Base-by-base conservation (phyloP, 2,113 vertebrate genomes). In the Hemibagrus wyckioides region DNA sequence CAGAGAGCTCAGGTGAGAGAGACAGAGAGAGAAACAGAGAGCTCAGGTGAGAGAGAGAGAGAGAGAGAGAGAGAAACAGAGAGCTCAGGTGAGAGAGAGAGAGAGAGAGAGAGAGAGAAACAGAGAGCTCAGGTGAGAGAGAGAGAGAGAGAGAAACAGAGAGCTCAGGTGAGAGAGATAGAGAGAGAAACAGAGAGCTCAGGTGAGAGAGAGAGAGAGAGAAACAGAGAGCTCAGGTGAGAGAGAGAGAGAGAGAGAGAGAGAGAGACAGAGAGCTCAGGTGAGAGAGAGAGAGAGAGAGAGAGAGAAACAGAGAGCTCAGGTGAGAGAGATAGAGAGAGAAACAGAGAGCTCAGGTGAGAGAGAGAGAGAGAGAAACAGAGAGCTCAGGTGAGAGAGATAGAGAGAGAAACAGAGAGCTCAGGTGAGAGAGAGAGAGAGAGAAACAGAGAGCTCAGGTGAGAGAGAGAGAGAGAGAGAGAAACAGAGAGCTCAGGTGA, bases 391-490 rank as follows among this genome's bases (percentile, higher is more conserved):
- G n/a, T n/a, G n/a, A 17, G 50, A 69, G 30, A 30, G 14, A 17
- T 14, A 36, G 30, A 69, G 33, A 14, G 59, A 61, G 25, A 69
- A 15, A 69, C 4, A 69, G 65, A 69, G n/a, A 67, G 11, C 2
- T 10, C 2, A 6, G 28, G 59, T 28, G 25, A 63, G 25, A 63
- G 59, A 1, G 10, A 15, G 56, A 57, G 56, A 56, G 15, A 56
- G 97, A 67, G 97, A 99, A 97, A 87, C 97, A 99, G 92, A 96
- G 97, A 92, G 96, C 96, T 6, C 97, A 98, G 97, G 98, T 98
- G 84, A 88, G 89, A 7, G 33, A 69, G 65, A 33, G 14, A 36
- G 33, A 21, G 65, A 69, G 33, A 69, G 97, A 69, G 98, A 99
- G 93, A 98, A 97, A 86, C 97, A 99, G 92, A 96, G 97, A 92